phyloP scores from a whole-genome alignment of 2,113 vertebrate genomes.

The Phoenicopterus ruber region DNA sequence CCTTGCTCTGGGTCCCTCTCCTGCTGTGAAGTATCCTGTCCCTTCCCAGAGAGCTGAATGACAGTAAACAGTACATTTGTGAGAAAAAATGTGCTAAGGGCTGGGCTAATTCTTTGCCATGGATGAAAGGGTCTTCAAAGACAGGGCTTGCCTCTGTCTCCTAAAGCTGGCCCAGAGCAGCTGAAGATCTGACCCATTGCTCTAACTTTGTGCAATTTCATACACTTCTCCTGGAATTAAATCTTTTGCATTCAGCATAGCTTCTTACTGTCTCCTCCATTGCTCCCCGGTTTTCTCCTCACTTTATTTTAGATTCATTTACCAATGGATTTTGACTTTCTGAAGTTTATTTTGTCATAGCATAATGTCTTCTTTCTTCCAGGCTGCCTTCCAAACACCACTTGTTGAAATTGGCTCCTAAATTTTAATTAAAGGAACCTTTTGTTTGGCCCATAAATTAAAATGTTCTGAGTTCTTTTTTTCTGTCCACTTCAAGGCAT shows the following conservation, averaged over 20 bases:
- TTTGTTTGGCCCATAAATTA: slow-evolving; percentile 64
- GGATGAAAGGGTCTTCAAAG: not conserved
- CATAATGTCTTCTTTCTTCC: slow-evolving; percentile 51
- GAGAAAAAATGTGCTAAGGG: not conserved
- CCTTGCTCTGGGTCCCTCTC: not conserved
- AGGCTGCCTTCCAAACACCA: slow-evolving; percentile 39
- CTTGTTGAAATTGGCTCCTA: slow-evolving; percentile 47
- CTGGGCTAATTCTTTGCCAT: not conserved
- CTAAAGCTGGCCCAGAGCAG: not conserved
- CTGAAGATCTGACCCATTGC: not conserved
- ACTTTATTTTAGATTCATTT: slow-evolving; percentile 11
- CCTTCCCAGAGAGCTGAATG: not conserved
- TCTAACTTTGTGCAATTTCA: not conserved
- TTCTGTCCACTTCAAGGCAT: slow-evolving; percentile 39
- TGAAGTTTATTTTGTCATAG: slow-evolving; percentile 49
- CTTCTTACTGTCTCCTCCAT: not conserved
- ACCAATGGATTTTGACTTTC: slow-evolving; percentile 25
- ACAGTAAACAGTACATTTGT: not conserved
- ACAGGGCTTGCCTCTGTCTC: not conserved
- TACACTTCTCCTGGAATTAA: not conserved
- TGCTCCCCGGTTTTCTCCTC: not conserved
- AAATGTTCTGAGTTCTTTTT: slow-evolving; percentile 36
- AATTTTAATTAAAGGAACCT: slow-evolving; percentile 71
- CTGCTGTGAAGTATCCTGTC: not conserved
- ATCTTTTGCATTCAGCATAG: not conserved